A percentile compares a stretch with the other conserved stretches of the same genome.
phyloP scores from a whole-genome alignment of 2,888 invertebrate genomes.

The Trissoscelio sp. region DNA sequence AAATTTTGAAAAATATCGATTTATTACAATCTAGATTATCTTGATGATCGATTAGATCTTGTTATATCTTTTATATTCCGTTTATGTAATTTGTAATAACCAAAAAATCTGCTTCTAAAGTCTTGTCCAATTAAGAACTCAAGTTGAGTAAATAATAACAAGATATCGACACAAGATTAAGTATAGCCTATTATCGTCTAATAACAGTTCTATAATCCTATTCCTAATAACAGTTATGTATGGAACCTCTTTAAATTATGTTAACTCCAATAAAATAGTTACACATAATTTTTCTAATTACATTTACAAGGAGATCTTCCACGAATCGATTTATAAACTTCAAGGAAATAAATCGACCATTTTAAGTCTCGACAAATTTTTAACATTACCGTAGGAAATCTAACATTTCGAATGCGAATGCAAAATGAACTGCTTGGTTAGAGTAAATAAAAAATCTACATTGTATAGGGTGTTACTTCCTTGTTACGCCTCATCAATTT shows the following conservation, averaged over 20 bases:
- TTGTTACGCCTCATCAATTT: constrained; percentile 49
- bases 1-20: neutral
- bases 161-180: constrained; percentile 42
- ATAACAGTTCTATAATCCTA: constrained; percentile 41
- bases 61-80: neutral
- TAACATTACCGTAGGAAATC: neutral
- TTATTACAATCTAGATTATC: constrained; percentile 17
- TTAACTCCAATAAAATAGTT: constrained; percentile 17
- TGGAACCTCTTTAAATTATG: constrained; percentile 19
- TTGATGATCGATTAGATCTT: neutral
- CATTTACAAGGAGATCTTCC: neutral
- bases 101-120: constrained; percentile 2
- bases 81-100: constrained; percentile 30
- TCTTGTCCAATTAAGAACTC: constrained; percentile 39
- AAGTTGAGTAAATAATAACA: constrained; percentile 45
- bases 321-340: constrained; percentile 14
- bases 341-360: constrained; percentile 12
- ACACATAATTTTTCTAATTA: constrained; percentile 21
- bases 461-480: constrained; percentile 36
- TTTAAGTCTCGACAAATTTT: constrained; percentile 26
- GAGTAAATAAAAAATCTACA: constrained; percentile 10
- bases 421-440: constrained; percentile 1
- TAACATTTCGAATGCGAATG: neutral
- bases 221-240: constrained; percentile 40
- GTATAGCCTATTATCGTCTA: constrained; percentile 36